Conservation (phyloP, 2,113 vertebrate species). For the Rhinopithecus roxellana region DNA sequence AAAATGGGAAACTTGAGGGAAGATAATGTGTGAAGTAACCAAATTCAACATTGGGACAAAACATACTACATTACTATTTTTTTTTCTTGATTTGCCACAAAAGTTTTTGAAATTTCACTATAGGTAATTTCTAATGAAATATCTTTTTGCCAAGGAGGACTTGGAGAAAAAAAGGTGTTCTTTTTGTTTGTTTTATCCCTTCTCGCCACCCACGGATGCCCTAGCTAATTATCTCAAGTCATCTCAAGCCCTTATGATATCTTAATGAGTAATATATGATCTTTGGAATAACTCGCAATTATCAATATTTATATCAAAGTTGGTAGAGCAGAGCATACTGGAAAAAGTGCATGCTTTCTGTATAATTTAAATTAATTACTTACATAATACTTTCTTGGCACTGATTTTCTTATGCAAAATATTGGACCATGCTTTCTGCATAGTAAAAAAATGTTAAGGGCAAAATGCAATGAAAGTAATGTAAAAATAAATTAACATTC, state of each 20-base stretch:
- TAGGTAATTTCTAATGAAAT: slow-evolving; percentile 28
- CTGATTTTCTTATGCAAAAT: not conserved
- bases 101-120: slow-evolving; percentile 48
- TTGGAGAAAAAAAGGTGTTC: not conserved
- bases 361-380: slow-evolving; percentile 19
- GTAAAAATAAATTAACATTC: not conserved
- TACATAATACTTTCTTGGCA: not conserved
- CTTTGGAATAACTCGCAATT: not conserved
- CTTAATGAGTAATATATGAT: not conserved
- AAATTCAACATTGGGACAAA: slow-evolving; percentile 55
- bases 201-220: not conserved
- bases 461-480: not conserved
- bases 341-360: not conserved
- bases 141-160: not conserved
- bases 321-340: not conserved
- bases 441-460: not conserved
- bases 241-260: not conserved
- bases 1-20: slow-evolving; percentile 62
- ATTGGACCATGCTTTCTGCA: not conserved
- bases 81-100: slow-evolving; percentile 8
- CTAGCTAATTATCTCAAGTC: not conserved
- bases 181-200: not conserved
- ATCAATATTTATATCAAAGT: slow-evolving; percentile 30
- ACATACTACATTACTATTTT: not conserved
- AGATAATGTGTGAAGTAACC: slow-evolving; percentile 55